phyloP scores from a whole-genome alignment of 2,888 invertebrate genomes.

The Anticlea derivata region DNA sequence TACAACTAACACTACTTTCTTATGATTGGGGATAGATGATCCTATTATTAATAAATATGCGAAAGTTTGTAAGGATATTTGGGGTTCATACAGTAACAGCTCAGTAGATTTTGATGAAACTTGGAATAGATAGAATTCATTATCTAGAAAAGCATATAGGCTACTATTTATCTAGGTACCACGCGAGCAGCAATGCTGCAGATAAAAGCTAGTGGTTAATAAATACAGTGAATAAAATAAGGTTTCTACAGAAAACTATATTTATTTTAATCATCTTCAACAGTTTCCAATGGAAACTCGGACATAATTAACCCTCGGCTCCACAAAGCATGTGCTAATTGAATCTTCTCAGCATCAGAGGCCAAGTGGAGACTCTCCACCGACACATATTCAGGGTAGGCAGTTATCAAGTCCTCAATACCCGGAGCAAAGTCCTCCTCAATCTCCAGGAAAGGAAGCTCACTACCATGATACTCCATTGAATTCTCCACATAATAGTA shows the following conservation, averaged over 20 bases:
- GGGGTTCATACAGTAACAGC: too few species aligned
- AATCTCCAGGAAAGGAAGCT: conserved; percentile 88
- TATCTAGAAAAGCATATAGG: too few species aligned
- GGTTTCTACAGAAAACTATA: conserved; percentile 11
- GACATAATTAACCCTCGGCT: conserved; percentile 92
- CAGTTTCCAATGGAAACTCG: conserved; percentile 81
- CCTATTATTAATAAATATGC: too few species aligned
- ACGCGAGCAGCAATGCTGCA: too few species aligned
- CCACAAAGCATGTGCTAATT: conserved; percentile 89
- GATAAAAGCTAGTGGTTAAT: too few species aligned
- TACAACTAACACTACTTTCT: conserved; percentile 1
- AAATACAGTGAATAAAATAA: not conserved
- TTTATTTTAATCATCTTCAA: conserved; percentile 62
- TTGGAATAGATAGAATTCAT: too few species aligned
- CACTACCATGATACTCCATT: conserved; percentile 92
- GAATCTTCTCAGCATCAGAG: conserved; percentile 86
- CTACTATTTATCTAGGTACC: too few species aligned
- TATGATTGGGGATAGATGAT: not conserved
- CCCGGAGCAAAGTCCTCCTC: conserved; percentile 86
- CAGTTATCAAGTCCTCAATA: conserved; percentile 87
- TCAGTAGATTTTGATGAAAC: too few species aligned
- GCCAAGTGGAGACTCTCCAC: conserved; percentile 89
- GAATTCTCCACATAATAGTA: conserved; percentile 95
- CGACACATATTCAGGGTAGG: conserved; percentile 90
- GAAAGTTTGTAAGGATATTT: too few species aligned